Base-by-base conservation (phyloP, 2,797 vertebrate genomes). In the Pipistrellus pipistrellus region DNA sequence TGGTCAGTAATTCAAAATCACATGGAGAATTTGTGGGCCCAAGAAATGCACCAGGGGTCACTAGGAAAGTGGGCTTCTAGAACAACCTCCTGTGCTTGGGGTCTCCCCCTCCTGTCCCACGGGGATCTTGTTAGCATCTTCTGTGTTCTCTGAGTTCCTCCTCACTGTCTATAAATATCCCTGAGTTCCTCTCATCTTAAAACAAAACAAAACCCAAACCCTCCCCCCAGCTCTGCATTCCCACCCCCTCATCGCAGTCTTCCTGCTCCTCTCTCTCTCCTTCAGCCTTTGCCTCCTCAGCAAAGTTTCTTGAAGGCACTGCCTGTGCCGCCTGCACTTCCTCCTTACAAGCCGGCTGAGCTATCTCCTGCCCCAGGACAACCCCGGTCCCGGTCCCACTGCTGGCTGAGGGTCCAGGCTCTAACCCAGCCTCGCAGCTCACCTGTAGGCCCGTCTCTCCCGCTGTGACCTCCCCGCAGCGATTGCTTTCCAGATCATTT, bases 151-250 rank as follows among this genome's bases (percentile, higher is more conserved):
- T 4, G 55, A 94, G 91, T 95, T 95, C 88, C 84, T 94, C 69
- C 83, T 93, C 88, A 44, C 57, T 53, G 38, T 72, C 87, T 94
- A 95, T 94, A 96, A 96, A 95, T 84, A 96, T 78, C 85, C 44
- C 64, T 18, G 27, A 95, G 90, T 96, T 88, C 93, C 91, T 96
- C 93, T 44, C 75, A 46, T 87, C 68, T 82, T 68, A 90, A 94
- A 97, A 95, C 85, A 64, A 92, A 93, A 85, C 92, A 15, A 78
- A 80, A 83, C 44, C 41, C 57, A 77, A 90, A 57, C 69, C 64
- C 76, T 90, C 46, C 78, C 76, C 20, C 7, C n/a, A 27, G 46
- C 51, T 12, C 62, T 78, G 72, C 91, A 62, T 88, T 57, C 87
- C 84, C 89, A 71, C 80, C 71, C 68, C 7, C 93, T 76, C 66